Conservation (phyloP, 2,113 vertebrate species). For the Zingel zingel region DNA sequence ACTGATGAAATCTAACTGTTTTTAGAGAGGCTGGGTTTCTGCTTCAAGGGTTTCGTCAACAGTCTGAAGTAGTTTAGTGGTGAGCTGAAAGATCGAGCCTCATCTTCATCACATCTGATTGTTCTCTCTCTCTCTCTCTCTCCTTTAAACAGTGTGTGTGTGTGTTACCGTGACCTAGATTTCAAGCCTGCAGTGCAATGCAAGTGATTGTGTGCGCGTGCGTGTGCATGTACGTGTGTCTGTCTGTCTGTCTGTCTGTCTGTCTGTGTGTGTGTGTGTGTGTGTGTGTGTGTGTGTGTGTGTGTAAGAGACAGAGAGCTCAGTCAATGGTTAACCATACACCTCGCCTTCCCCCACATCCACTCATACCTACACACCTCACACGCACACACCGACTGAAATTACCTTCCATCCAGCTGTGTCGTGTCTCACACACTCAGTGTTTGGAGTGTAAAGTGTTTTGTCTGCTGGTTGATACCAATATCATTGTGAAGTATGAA, state of each 20-base stretch:
- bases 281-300: constrained; percentile 10
- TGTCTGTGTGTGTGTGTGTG: background rate
- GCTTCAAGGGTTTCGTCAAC: constrained; percentile 4
- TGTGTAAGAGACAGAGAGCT: constrained; percentile 40
- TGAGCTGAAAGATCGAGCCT: constrained; percentile 51
- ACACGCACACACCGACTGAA: constrained; percentile 17
- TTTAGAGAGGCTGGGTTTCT: background rate
- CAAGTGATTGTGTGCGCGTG: constrained; percentile 39
- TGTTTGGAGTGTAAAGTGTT: background rate
- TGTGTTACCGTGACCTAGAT: constrained; percentile 71
- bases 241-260: constrained; percentile 22
- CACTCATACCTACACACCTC: constrained; percentile 10
- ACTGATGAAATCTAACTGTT: constrained; percentile 15
- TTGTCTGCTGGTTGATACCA: background rate
- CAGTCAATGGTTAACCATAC: constrained; percentile 70
- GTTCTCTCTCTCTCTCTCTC: constrained; percentile 28
- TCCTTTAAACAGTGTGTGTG: constrained; percentile 13
- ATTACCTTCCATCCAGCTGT: constrained; percentile 20
- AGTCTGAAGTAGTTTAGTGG: constrained; percentile 39
- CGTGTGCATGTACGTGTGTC: constrained; percentile 25
- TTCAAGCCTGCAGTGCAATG: constrained; percentile 62
- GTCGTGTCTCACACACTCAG: constrained; percentile 8
- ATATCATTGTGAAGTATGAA: background rate
- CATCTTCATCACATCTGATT: constrained; percentile 64
- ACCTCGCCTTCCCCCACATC: constrained; percentile 43